These are phyloP conservation scores for Heliconius nattereri DNA, from an alignment of 1,140 invertebrate species.

Conservation along the genomic window DNA sequence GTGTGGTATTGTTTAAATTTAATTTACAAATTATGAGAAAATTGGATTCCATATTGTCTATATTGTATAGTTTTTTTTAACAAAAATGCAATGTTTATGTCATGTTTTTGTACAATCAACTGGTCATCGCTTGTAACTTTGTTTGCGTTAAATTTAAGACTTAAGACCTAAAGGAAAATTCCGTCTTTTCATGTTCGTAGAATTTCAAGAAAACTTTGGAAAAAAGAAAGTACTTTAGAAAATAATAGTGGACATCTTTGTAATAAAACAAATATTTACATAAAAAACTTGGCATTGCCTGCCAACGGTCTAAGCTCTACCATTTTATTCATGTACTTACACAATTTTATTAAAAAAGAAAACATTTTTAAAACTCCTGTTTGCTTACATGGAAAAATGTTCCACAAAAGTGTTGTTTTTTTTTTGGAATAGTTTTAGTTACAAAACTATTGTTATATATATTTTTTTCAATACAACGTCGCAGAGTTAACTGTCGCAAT, in stretches of 20 bases:
- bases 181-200: too few relatives aligned
- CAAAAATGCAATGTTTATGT: too few relatives aligned
- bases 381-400: neutral
- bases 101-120: too few relatives aligned
- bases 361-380: conserved; percentile 1
- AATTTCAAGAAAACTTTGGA: too few relatives aligned
- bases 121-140: neutral
- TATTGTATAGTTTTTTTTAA: too few relatives aligned
- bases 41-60: neutral
- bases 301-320: neutral
- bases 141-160: too few relatives aligned
- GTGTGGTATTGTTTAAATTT: neutral
- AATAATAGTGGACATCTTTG: too few relatives aligned
- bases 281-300: too few relatives aligned
- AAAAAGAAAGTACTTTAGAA: too few relatives aligned
- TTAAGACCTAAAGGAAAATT: too few relatives aligned
- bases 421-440: neutral
- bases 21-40: neutral
- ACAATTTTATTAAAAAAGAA: neutral
- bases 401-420: neutral
- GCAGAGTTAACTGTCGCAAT: neutral
- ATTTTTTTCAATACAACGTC: neutral
- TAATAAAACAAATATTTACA: neutral
- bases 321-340: neutral
- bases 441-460: neutral